A percentile compares a stretch with the other conserved stretches of the same genome.
Evolutionary conservation across 2,797 vertebrate species (phyloP).

Genomic region (Platyrinchus mystaceus): DNA sequence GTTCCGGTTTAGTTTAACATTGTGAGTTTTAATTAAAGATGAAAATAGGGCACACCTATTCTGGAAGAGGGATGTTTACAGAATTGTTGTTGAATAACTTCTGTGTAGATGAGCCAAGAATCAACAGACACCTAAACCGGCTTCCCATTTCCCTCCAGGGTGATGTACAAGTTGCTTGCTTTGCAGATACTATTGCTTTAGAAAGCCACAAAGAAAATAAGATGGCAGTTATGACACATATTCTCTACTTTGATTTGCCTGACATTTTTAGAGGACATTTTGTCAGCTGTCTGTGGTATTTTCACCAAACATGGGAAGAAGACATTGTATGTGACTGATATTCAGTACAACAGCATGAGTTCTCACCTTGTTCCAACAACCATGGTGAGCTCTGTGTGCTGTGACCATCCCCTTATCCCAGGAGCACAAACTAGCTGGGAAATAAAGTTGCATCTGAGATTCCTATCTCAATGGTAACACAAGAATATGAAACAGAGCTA

Average conservation of each 20-base stretch:
- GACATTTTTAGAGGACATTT: slow-evolving; percentile 11
- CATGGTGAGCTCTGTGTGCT: neutral
- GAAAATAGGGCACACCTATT: slow-evolving; percentile 21
- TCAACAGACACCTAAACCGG: neutral
- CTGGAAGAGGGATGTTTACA: slow-evolving; percentile 7
- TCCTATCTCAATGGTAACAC: neutral
- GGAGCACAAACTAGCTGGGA: neutral
- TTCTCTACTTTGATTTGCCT: slow-evolving; percentile 1
- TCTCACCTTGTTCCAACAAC: neutral
- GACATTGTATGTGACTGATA: neutral
- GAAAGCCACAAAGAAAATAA: neutral
- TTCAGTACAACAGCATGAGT: neutral
- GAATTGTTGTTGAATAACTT: neutral
- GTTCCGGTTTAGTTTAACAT: slow-evolving; percentile 4
- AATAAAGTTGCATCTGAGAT: neutral
- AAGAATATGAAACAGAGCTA: neutral
- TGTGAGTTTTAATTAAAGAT: slow-evolving; percentile 19
- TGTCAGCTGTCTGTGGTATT: neutral
- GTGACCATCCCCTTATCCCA: neutral
- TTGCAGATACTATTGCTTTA: neutral
- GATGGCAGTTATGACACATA: neutral
- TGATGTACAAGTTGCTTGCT: neutral
- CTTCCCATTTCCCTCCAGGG: neutral
- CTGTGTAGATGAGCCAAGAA: slow-evolving; percentile 6
- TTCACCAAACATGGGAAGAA: neutral